phyloP scores from a whole-genome alignment of 2,797 vertebrate genomes.

The Catostomus latipinnis region DNA sequence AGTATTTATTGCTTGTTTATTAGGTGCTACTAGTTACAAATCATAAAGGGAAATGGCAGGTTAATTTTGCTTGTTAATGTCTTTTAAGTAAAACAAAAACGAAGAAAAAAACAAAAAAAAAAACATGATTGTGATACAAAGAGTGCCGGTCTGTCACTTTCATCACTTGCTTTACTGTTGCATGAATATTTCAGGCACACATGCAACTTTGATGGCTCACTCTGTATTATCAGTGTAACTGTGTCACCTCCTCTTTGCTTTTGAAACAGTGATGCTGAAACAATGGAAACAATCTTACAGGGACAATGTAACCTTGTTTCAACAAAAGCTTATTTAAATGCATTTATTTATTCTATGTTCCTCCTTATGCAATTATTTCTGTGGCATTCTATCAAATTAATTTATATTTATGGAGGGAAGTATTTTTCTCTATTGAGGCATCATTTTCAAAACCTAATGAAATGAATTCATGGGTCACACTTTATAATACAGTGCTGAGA shows the following conservation, averaged over 20 bases:
- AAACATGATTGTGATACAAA: not conserved
- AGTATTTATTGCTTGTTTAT: too few species aligned
- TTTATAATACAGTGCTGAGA: too few species aligned
- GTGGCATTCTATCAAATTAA: too few species aligned
- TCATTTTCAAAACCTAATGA: too few species aligned
- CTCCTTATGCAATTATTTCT: not conserved
- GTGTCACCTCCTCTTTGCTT: constrained; percentile 52
- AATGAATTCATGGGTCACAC: too few species aligned
- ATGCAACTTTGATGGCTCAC: constrained; percentile 74
- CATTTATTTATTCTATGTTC: not conserved
- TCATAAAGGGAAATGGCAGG: too few species aligned
- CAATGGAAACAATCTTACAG: not conserved
- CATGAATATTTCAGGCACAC: constrained; percentile 74
- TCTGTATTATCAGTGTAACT: constrained; percentile 64
- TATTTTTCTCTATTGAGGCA: too few species aligned
- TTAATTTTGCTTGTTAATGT: too few species aligned
- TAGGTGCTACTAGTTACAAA: too few species aligned
- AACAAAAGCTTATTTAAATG: not conserved
- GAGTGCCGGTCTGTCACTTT: not conserved
- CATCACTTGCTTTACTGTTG: not conserved
- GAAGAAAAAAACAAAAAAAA: not conserved
- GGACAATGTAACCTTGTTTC: not conserved
- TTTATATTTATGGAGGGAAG: too few species aligned
- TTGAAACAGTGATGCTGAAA: constrained; percentile 20
- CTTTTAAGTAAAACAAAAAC: not conserved